Percentiles rank a stretch among this genome's conserved stretches.
phyloP scores from a whole-genome alignment of 1,140 invertebrate genomes.

The Telenomus remus region DNA sequence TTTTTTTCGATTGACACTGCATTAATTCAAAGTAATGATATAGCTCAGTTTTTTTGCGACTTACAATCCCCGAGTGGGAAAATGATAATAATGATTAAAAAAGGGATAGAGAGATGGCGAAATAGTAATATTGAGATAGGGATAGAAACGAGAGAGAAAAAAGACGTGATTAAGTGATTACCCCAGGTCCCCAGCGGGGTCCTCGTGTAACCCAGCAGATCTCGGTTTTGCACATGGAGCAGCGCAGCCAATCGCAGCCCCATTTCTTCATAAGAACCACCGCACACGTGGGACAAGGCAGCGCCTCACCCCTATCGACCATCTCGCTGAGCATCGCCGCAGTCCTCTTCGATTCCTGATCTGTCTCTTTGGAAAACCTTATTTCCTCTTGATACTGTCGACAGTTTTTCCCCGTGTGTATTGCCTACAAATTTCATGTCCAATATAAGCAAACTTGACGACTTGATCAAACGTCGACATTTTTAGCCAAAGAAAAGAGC shows the following conservation, averaged over 20 bases:
- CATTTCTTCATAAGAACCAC: conserved; percentile 93
- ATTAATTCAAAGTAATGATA: no score
- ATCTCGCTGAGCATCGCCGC: conserved; percentile 87
- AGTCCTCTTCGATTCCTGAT: conserved; percentile 84
- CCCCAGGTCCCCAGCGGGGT: conserved; percentile 89
- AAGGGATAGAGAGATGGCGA: no score
- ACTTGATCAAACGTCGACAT: conserved; percentile 27
- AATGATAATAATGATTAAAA: no score
- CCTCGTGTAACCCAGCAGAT: conserved; percentile 96
- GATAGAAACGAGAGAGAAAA: background rate
- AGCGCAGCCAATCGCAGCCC: conserved; percentile 96
- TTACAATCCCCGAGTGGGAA: no score
- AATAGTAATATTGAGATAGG: no score
- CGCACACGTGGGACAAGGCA: conserved; percentile 88
- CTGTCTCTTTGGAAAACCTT: conserved; percentile 78
- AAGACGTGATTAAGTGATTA: conserved; percentile 60
- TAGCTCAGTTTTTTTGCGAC: no score
- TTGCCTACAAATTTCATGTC: conserved; percentile 77
- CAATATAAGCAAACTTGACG: conserved; percentile 35
- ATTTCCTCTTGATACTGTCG: conserved; percentile 89
- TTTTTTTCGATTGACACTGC: no score
- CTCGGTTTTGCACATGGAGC: conserved; percentile 94
- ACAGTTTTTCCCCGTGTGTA: conserved; percentile 90
- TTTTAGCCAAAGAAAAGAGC: conserved; percentile 2
- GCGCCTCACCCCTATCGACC: conserved; percentile 88